Conservation (phyloP, 2,888 invertebrate species). For the Diarsia dahlii region DNA sequence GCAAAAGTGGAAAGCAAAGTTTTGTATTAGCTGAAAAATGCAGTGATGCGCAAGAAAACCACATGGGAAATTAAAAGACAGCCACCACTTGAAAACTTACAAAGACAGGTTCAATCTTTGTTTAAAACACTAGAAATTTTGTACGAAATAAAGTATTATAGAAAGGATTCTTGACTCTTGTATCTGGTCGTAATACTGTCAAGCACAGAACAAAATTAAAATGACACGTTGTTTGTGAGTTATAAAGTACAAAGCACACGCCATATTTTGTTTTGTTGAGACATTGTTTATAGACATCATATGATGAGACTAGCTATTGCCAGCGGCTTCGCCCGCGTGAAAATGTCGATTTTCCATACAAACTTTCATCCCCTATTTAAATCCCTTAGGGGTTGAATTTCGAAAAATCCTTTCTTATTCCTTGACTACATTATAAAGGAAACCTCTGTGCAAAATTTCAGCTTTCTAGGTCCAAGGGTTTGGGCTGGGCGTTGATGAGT, state of each 20-base stretch:
- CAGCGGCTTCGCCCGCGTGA: too few species aligned
- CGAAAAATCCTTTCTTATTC: too few species aligned
- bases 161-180: neutral
- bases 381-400: too few species aligned
- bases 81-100: conserved; percentile 3
- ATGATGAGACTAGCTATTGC: too few species aligned
- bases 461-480: too few species aligned
- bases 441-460: too few species aligned
- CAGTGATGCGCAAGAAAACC: conserved; percentile 21
- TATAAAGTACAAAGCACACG: neutral
- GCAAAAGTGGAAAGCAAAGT: conserved; percentile 9
- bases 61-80: conserved; percentile 44
- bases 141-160: neutral
- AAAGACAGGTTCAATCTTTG: neutral
- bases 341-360: too few species aligned
- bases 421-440: too few species aligned
- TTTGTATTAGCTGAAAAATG: conserved; percentile 26
- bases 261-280: neutral
- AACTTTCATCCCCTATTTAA: too few species aligned
- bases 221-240: neutral
- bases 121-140: conserved; percentile 7
- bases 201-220: neutral
- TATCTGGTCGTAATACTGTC: conserved; percentile 12
- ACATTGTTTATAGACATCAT: neutral
- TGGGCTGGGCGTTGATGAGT: too few species aligned